Evolutionary conservation across 1,140 invertebrate species (phyloP).

Genomic region (Hyphantria cunea): DNA sequence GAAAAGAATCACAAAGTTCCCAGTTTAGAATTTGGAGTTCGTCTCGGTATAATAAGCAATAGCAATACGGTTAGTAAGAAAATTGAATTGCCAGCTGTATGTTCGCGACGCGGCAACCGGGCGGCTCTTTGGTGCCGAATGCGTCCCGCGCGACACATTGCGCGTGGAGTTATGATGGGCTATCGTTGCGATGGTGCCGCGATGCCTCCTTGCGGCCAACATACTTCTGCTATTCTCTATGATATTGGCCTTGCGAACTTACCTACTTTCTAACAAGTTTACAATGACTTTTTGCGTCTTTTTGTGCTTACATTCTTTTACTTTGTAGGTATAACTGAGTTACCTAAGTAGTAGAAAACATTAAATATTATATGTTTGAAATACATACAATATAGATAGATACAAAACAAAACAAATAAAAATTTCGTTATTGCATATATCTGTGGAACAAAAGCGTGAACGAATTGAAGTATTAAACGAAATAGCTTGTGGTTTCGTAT

Average conservation of each 20-base stretch:
- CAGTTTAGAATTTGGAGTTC: conserved; percentile 3
- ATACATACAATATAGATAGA: no score
- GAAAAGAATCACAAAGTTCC: neutral
- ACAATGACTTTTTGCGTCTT: no score
- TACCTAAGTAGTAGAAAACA: no score
- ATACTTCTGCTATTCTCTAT: conserved; percentile 30
- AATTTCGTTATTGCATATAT: no score
- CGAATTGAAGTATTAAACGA: no score
- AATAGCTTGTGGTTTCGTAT: no score
- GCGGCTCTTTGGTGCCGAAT: conserved; percentile 67
- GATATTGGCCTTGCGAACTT: neutral
- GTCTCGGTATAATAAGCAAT: conserved; percentile 38
- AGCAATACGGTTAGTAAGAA: conserved; percentile 67
- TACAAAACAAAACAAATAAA: no score
- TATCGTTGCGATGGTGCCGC: conserved; percentile 45
- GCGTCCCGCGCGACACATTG: conserved; percentile 67
- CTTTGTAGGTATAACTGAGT: no score
- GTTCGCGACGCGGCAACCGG: conserved; percentile 32
- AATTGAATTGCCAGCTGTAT: conserved; percentile 63
- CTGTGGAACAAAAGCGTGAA: no score
- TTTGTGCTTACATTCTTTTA: no score
- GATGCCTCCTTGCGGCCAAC: conserved; percentile 34
- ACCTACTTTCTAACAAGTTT: no score
- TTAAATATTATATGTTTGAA: no score
- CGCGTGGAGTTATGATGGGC: conserved; percentile 57